These are phyloP conservation scores for Geodia barretti DNA, from an alignment of 37 sponge, comb jelly and placozoan species.

Conservation along the genomic window DNA sequence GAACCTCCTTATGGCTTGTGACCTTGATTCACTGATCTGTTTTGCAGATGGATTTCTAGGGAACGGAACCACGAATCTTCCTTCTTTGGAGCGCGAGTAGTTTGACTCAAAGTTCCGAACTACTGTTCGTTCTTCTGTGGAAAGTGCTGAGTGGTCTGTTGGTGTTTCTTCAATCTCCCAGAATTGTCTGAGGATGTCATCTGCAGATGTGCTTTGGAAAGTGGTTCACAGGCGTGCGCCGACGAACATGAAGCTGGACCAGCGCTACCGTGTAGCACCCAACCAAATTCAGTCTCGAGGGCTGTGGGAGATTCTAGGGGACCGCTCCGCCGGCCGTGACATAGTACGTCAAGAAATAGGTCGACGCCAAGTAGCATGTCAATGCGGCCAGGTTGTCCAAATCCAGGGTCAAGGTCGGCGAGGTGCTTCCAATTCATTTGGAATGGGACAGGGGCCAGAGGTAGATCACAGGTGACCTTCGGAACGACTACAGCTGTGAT, in stretches of 20 bases:
- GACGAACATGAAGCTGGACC: constrained; percentile 7
- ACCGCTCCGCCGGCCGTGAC: constrained; percentile 51
- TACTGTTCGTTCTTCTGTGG: constrained; percentile 44
- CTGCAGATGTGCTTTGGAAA: neutral
- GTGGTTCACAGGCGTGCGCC: too few species aligned
- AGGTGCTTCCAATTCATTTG: constrained; percentile 35
- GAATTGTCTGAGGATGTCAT: constrained; percentile 45
- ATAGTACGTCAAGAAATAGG: constrained; percentile 27
- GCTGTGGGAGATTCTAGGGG: constrained; percentile 33
- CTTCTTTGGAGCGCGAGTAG: constrained; percentile 20
- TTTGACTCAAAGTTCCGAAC: constrained; percentile 33
- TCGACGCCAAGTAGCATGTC: constrained; percentile 44
- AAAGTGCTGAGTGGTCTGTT: constrained; percentile 9
- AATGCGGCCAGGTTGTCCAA: constrained; percentile 43
- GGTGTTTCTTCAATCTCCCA: constrained; percentile 56
- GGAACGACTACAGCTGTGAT: constrained; percentile 43
- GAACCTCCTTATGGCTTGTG: constrained; percentile 51
- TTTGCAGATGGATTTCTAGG: constrained; percentile 25
- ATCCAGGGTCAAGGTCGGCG: constrained; percentile 34
- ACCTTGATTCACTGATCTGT: constrained; percentile 43
- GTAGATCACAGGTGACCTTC: constrained; percentile 47
- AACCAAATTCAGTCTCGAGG: constrained; percentile 42
- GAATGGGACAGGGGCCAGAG: constrained; percentile 35
- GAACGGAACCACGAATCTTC: constrained; percentile 41
- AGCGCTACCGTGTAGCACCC: constrained; percentile 41